Base-by-base conservation (phyloP, 1,140 invertebrate genomes). In the Neotoxoptera formosana region DNA sequence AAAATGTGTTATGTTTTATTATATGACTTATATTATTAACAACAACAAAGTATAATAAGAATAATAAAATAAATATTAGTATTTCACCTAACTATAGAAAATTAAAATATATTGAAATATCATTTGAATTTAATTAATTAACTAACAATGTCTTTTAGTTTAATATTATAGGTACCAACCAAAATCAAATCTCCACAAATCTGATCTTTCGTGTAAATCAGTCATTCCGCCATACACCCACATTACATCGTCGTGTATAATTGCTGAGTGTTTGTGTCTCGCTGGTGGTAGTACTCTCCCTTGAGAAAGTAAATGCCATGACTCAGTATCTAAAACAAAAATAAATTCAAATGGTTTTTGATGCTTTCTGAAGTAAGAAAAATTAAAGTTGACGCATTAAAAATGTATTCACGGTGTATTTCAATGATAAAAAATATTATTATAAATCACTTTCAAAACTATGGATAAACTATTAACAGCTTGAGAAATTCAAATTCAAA, bases 211-310 rank as follows among this genome's bases (percentile, higher is more conserved):
- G 93, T 97, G 96, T 4, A 99, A 96, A 95, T 98, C 97, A 88
- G 97, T 98, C 97, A 98, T 98, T 1, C 98, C 98, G 9, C 98
- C 98, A 95, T 98, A 98, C 94, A 99, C 96, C 96, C 98, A 98
- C 96, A 99, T 97, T 0, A 96, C 96, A 89, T 96, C 96, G 86
- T 97, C 97, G 94, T 98, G 97, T 30, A 98, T 95, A 20, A 98
- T 97, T 2, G 97, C 97, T 0, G 97, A 97, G 95, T 99, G 98
- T 94, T 97, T 97, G 95, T 98, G 98, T 67, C 98, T 96, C 14
- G 97, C 96, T 90, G 97, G 96, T 45, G 97, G 97, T 17, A 95
- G 45, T 36, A 94, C 93, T 90, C 93, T 95, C 93, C 90, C 95
- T 95, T 95, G 96, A 86, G 96, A 96, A 47, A 97, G 94, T 67